Percentiles rank a stretch among this genome's conserved stretches.
phyloP scores from a whole-genome alignment of 2,113 vertebrate genomes.

The Ovis canadensis region DNA sequence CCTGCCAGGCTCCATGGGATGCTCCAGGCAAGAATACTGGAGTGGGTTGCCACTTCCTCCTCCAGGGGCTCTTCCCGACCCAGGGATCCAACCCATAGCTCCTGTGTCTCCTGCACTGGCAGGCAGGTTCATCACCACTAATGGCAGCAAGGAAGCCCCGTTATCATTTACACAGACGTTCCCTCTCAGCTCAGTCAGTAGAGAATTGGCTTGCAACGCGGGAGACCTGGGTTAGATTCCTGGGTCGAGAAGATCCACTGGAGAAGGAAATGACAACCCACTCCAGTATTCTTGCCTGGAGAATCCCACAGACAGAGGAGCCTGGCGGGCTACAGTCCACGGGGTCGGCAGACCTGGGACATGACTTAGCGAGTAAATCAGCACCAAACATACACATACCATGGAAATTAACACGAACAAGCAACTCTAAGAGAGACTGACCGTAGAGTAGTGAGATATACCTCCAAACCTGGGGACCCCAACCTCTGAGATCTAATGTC shows the following conservation, averaged over 20 bases:
- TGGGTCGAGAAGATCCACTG: not conserved
- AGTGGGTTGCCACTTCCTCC: not conserved
- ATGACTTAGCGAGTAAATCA: rapidly evolving
- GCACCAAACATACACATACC: rapidly evolving
- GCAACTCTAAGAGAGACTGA: rapidly evolving
- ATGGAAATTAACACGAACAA: not conserved
- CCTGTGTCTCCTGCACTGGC: not conserved
- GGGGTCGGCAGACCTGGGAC: rapidly evolving
- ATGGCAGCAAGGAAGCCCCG: rapidly evolving
- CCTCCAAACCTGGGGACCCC: not conserved
- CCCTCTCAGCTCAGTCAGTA: not conserved
- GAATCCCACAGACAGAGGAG: not conserved
- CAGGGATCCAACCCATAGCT: not conserved
- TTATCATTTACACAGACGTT: not conserved
- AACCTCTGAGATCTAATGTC: not conserved
- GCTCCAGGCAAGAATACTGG: not conserved
- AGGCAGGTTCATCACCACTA: rapidly evolving
- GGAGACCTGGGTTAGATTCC: rapidly evolving
- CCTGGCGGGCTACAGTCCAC: rapidly evolving
- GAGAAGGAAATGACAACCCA: not conserved
- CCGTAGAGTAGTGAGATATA: rapidly evolving
- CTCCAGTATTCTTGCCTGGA: not conserved
- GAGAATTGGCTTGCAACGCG: rapidly evolving
- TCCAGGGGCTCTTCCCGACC: not conserved
- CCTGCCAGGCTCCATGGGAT: not conserved